Evolutionary conservation across 2,888 invertebrate species (phyloP).

Genomic region (Tipula confusa): DNA sequence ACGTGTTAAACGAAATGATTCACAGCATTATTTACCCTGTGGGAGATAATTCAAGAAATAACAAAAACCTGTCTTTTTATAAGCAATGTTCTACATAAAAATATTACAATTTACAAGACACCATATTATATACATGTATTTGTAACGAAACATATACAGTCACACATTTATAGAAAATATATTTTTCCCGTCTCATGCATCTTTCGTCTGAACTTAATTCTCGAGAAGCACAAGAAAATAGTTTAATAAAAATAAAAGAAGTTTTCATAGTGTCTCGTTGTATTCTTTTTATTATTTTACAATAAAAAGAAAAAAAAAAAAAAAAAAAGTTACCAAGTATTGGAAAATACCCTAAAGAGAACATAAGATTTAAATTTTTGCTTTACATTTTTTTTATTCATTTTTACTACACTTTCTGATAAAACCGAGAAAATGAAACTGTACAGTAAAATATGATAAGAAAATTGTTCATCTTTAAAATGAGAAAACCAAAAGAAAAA

Average conservation of each 20-base stretch:
- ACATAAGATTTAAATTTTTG: background rate
- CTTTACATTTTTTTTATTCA: too few relatives aligned
- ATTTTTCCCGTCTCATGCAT: background rate
- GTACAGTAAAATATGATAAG: background rate
- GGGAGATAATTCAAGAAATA: conserved; percentile 25
- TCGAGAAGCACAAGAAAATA: background rate
- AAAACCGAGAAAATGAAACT: background rate
- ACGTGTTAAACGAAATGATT: background rate
- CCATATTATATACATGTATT: background rate
- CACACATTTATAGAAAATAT: background rate
- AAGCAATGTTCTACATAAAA: conserved; percentile 3
- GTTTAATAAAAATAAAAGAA: background rate
- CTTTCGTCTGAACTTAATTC: conserved; percentile 3
- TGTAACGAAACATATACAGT: background rate
- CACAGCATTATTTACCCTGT: background rate
- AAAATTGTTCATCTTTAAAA: conserved; percentile 12
- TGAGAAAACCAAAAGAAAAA: background rate
- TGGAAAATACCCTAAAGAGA: conserved; percentile 25
- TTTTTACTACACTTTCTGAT: background rate
- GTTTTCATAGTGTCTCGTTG: background rate
- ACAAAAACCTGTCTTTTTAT: conserved; percentile 9
- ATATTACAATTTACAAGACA: background rate
- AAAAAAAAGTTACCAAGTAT: background rate
- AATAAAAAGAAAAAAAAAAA: too few relatives aligned
- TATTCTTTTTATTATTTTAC: background rate